Conservation (phyloP, 1,140 invertebrate species). For the Brachionus angularis region DNA sequence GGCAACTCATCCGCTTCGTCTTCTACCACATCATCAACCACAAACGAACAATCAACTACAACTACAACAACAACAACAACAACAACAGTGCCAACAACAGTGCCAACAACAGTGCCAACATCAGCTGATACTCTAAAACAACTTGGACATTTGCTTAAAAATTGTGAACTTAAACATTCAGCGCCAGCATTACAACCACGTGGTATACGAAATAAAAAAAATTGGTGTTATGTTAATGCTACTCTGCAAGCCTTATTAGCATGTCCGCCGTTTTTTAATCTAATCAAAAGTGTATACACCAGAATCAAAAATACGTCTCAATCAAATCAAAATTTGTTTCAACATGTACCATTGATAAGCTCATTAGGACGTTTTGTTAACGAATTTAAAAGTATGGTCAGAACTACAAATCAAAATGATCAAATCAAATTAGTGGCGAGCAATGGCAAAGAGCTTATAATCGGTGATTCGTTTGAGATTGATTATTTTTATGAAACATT, state of each 20-base stretch:
- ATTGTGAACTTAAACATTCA: conserved; percentile 27
- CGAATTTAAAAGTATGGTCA: conserved; percentile 27
- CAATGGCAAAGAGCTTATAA: conserved; percentile 44
- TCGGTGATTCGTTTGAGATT: conserved; percentile 71
- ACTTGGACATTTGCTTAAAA: conserved; percentile 17
- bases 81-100: not conserved
- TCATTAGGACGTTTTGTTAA: conserved; percentile 28
- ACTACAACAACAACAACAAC: not conserved
- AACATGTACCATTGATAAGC: not conserved
- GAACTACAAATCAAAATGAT: not conserved
- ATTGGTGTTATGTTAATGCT: conserved; percentile 42
- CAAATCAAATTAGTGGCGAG: conserved; percentile 1
- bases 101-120: not conserved
- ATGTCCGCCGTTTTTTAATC: conserved; percentile 86
- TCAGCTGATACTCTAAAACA: not conserved
- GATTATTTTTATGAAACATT: conserved; percentile 62
- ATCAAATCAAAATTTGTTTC: not conserved
- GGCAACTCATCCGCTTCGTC: too few relatives aligned
- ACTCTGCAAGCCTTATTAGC: conserved; percentile 70
- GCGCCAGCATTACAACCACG: conserved; percentile 35
- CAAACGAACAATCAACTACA: too few relatives aligned
- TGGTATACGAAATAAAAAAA: conserved; percentile 21
- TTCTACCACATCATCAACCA: too few relatives aligned
- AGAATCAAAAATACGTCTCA: conserved; percentile 15
- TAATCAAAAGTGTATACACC: conserved; percentile 65